Percentiles rank a stretch among this genome's conserved stretches.
Conservation (phyloP, 1,140 invertebrate genomes). For the Trialeurodes vaporariorum region DNA sequence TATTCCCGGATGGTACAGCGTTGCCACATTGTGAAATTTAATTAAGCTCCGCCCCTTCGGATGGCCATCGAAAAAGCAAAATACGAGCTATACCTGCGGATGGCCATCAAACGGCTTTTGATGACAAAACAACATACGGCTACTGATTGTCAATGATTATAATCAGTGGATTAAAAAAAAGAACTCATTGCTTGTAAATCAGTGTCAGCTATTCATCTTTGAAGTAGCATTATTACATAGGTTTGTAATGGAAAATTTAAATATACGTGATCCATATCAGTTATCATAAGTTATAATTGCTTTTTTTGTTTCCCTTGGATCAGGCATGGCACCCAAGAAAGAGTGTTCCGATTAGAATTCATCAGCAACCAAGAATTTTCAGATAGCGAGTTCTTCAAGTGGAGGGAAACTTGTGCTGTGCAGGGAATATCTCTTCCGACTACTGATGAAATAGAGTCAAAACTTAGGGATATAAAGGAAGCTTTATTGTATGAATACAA, state of each 20-base stretch:
- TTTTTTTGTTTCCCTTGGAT: too few relatives aligned
- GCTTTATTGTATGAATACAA: constrained; percentile 83
- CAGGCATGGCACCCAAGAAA: constrained; percentile 77
- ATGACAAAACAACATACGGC: too few relatives aligned
- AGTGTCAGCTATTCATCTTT: neutral
- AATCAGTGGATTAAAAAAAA: constrained; percentile 32
- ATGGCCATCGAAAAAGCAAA: too few relatives aligned
- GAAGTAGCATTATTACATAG: neutral
- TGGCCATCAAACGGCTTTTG: too few relatives aligned
- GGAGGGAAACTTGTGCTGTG: constrained; percentile 70
- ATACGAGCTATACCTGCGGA: too few relatives aligned
- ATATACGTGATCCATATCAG: too few relatives aligned
- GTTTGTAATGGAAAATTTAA: too few relatives aligned
- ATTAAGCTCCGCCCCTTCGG: too few relatives aligned
- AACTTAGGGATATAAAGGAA: constrained; percentile 78
- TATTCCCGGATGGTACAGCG: too few relatives aligned
- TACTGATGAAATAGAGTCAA: constrained; percentile 69
- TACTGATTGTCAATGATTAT: constrained; percentile 9
- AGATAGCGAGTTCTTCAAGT: constrained; percentile 86
- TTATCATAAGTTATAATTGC: neutral
- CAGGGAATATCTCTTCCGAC: constrained; percentile 71
- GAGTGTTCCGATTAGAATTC: constrained; percentile 90
- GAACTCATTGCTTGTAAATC: constrained; percentile 33
- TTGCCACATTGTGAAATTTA: too few relatives aligned
- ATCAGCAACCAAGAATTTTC: constrained; percentile 96